Percentiles rank a stretch among this genome's conserved stretches.
phyloP scores from a whole-genome alignment of 2,113 vertebrate genomes.

The Osmerus mordax region DNA sequence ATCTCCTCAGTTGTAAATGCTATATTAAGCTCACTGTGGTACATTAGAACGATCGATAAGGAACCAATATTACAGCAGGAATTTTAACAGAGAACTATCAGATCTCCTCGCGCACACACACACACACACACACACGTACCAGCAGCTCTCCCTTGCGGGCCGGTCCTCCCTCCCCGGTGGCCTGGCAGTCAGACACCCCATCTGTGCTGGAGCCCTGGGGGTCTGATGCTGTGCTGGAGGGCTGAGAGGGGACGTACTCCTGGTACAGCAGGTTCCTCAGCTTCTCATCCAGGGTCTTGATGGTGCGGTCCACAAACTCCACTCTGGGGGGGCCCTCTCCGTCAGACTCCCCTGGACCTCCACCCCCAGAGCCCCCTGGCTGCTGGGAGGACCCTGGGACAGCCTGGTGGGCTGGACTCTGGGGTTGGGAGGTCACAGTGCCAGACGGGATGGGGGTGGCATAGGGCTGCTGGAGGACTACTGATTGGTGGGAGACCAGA shows the following conservation, averaged over 20 bases:
- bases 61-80: conserved; percentile 21
- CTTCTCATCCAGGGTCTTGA: conserved; percentile 95
- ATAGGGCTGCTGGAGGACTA: conserved; percentile 74
- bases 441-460: conserved; percentile 49
- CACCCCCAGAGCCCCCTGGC: conserved; percentile 42
- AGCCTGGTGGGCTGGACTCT: conserved; percentile 65
- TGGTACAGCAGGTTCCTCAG: conserved; percentile 92
- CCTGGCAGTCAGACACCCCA: conserved; percentile 54
- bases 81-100: conserved; percentile 18
- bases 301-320: conserved; percentile 89
- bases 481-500: conserved; percentile 50
- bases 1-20: conserved; percentile 17
- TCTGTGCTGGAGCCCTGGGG: conserved; percentile 72
- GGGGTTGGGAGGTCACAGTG: conserved; percentile 63
- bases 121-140: conserved; percentile 48
- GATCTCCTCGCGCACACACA: not conserved
- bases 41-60: conserved; percentile 9
- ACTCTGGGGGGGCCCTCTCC: conserved; percentile 82
- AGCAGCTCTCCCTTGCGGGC: conserved; percentile 55
- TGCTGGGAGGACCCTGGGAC: conserved; percentile 45
- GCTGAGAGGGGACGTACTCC: conserved; percentile 81
- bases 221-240: conserved; percentile 72
- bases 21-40: conserved; percentile 25
- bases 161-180: conserved; percentile 39
- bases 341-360: conserved; percentile 79